A percentile compares a stretch with the other conserved stretches of the same genome.
phyloP scores from a whole-genome alignment of 2,113 vertebrate species.

The Sinocyclocheilus rhinocerous region DNA sequence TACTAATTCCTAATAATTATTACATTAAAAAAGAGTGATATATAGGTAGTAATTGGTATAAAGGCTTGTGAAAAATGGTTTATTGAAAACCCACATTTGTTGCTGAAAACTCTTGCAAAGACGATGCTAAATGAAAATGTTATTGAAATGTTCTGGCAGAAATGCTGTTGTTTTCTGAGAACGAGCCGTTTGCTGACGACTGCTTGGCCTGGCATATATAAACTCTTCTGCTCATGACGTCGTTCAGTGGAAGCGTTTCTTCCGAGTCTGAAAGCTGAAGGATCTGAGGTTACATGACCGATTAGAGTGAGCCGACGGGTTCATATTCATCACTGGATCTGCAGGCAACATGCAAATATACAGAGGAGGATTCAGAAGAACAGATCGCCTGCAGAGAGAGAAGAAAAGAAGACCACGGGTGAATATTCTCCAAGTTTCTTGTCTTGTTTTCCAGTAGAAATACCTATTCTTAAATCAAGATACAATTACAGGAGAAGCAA shows the following conservation, averaged over 20 bases:
- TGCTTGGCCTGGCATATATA: too few relatives aligned
- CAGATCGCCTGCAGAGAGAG: conserved; percentile 14
- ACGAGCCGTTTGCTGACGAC: too few relatives aligned
- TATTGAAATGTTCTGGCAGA: not conserved
- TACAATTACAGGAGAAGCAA: too few relatives aligned
- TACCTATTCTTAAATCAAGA: too few relatives aligned
- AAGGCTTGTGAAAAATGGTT: too few relatives aligned
- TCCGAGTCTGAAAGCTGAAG: not conserved
- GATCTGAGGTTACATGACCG: not conserved
- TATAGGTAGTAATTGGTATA: too few relatives aligned
- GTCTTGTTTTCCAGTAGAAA: too few relatives aligned
- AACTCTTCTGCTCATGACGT: too few relatives aligned
- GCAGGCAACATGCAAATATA: conserved; percentile 49
- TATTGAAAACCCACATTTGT: not conserved
- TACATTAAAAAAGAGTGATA: not conserved
- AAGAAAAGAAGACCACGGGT: not conserved
- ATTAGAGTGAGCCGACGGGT: not conserved
- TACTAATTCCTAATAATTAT: too few relatives aligned
- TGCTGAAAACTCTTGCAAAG: not conserved
- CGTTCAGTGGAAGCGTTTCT: too few relatives aligned
- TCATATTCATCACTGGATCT: conserved; percentile 17
- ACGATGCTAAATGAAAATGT: not conserved
- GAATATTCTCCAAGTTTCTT: not conserved
- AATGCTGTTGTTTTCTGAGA: not conserved
- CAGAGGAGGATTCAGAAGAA: conserved; percentile 27